Conservation (phyloP, 2,113 vertebrate species). For the Phyllopteryx taeniolatus region DNA sequence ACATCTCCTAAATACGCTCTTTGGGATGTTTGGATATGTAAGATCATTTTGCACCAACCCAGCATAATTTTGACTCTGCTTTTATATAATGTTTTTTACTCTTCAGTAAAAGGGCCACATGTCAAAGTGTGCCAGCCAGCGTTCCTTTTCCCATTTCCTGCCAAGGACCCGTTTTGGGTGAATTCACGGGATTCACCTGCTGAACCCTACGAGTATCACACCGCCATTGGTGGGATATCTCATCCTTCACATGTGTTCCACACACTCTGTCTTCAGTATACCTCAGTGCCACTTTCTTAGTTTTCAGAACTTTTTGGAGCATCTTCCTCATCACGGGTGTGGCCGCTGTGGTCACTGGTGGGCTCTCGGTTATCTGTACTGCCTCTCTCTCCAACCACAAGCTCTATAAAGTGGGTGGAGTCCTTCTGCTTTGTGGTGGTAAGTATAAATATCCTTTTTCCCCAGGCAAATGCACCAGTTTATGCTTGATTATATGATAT, state of each 20-base stretch:
- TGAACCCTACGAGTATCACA: slow-evolving; percentile 23
- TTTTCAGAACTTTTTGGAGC: slow-evolving; percentile 56
- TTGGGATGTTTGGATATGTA: slow-evolving; percentile 46
- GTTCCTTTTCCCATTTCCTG: slow-evolving; percentile 56
- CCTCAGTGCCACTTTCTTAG: slow-evolving; percentile 9
- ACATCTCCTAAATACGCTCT: slow-evolving; percentile 7
- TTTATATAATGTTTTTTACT: background rate
- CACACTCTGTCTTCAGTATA: background rate
- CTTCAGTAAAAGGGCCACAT: slow-evolving; percentile 19
- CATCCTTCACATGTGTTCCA: fast-evolving
- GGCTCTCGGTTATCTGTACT: slow-evolving; percentile 28
- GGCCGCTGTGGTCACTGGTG: slow-evolving; percentile 3
- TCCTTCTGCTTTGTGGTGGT: slow-evolving; percentile 42
- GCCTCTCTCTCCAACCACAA: slow-evolving; percentile 32
- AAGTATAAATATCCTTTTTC: background rate
- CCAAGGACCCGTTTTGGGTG: background rate
- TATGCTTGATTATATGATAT: too few species aligned
- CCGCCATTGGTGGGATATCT: slow-evolving; percentile 31
- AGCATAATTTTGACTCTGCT: background rate
- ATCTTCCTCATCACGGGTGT: slow-evolving; percentile 39
- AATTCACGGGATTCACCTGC: background rate
- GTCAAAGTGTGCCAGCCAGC: slow-evolving; percentile 28
- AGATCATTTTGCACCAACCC: background rate
- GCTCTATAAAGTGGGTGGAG: slow-evolving; percentile 30
- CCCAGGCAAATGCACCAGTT: background rate